These are phyloP conservation scores for Camelus bactrianus DNA, from an alignment of 2,113 vertebrate species.

Conservation along the genomic window DNA sequence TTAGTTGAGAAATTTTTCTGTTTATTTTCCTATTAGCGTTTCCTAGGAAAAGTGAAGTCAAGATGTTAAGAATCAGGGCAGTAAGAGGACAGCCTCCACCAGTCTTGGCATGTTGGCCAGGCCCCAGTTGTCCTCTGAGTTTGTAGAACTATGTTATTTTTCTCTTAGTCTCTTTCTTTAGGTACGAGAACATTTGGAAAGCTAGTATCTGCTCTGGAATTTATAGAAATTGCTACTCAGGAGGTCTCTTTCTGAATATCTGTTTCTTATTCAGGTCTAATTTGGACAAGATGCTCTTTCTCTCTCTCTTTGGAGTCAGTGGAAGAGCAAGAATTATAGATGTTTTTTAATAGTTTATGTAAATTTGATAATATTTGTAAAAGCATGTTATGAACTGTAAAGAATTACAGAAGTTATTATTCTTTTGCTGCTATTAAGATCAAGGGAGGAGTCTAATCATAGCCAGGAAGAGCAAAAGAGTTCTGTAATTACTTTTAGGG, in stretches of 20 bases:
- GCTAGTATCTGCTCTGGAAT: background rate
- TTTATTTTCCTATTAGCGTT: slow-evolving; percentile 18
- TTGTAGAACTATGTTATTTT: background rate
- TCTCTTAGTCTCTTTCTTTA: background rate
- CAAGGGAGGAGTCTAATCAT: background rate
- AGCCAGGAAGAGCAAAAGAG: background rate
- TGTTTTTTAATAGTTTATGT: background rate
- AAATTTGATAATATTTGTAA: slow-evolving; percentile 20
- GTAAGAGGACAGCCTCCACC: background rate
- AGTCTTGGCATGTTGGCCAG: background rate
- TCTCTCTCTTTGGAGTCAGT: slow-evolving; percentile 23
- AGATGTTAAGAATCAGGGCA: background rate
- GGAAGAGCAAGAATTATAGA: background rate
- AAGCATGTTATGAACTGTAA: background rate
- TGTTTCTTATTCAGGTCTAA: slow-evolving; percentile 21
- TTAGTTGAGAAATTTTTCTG: background rate
- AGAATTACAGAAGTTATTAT: background rate
- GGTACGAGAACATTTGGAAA: background rate
- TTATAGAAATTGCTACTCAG: background rate
- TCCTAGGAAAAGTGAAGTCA: slow-evolving; percentile 31
- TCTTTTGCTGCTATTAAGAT: background rate
- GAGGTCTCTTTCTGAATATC: background rate
- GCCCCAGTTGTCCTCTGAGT: background rate
- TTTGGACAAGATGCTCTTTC: slow-evolving; percentile 32
- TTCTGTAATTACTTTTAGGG: background rate